Conservation (phyloP, 2,113 vertebrate genomes). For the Erythrocercus mccallii region DNA sequence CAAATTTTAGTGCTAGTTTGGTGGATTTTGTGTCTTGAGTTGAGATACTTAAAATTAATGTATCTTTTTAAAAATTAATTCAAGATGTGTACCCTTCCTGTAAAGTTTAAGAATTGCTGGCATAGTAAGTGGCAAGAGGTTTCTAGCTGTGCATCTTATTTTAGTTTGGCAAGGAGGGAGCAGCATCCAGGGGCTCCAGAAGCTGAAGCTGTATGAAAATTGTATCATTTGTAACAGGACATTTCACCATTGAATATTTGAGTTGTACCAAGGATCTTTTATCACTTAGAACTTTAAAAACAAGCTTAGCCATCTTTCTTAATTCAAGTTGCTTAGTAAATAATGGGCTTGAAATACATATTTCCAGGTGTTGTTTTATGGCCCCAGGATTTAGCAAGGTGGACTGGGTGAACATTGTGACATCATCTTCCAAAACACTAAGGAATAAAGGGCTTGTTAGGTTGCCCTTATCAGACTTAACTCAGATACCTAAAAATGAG, state of each 20-base stretch:
- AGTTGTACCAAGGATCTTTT: background rate
- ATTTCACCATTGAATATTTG: background rate
- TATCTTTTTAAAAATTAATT: background rate
- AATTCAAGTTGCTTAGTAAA: background rate
- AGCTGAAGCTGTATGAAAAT: background rate
- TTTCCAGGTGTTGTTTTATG: background rate
- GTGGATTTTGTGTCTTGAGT: background rate
- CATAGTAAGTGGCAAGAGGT: background rate
- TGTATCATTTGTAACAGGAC: accelerated
- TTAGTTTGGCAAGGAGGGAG: background rate
- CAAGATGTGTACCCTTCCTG: background rate
- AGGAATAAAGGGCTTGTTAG: background rate
- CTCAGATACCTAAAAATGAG: background rate
- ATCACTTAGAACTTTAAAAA: background rate
- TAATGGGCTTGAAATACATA: background rate
- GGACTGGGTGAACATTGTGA: background rate
- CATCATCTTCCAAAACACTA: background rate
- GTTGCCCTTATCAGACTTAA: background rate
- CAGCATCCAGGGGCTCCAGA: background rate
- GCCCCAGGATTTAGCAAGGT: background rate
- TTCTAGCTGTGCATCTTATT: background rate
- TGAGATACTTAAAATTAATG: background rate
- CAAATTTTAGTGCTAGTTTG: accelerated
- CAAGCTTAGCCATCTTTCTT: background rate
- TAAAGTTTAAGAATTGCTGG: background rate